These are phyloP conservation scores for Pentalonia nigronervosa DNA, from an alignment of 1,140 invertebrate genomes.

Conservation along the genomic window DNA sequence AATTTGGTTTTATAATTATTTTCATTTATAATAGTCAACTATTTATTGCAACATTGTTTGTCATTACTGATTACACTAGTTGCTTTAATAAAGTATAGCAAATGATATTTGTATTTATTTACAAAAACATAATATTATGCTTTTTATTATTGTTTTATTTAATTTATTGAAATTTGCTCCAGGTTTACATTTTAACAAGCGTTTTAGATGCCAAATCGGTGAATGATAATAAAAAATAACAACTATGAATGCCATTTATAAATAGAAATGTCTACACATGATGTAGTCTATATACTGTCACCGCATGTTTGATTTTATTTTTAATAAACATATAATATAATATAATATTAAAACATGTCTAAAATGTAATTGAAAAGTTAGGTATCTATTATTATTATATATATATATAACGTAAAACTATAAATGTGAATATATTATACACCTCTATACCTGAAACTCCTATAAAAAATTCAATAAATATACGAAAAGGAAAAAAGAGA, in stretches of 20 bases:
- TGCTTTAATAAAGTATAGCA: background rate
- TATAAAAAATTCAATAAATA: background rate
- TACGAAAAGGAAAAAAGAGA: background rate
- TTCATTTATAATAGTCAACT: conserved; percentile 16
- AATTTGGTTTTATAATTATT: background rate
- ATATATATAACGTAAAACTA: too few relatives aligned
- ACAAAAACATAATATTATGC: background rate
- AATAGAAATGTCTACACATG: background rate
- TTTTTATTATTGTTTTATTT: conserved; percentile 25
- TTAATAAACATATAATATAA: background rate
- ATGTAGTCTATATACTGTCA: background rate
- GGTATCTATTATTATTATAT: background rate
- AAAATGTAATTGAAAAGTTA: background rate
- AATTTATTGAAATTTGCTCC: background rate
- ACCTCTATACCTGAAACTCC: background rate
- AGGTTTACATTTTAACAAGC: background rate
- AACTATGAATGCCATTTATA: background rate
- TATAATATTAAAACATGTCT: background rate
- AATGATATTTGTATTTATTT: background rate
- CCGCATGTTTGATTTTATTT: background rate
- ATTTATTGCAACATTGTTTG: background rate
- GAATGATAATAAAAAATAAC: conserved; percentile 7
- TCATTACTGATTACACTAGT: background rate
- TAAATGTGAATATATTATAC: background rate
- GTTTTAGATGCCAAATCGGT: conserved; percentile 4